Evolutionary conservation across 2,797 vertebrate species (phyloP).

Genomic region (Taeniopygia guttata): DNA sequence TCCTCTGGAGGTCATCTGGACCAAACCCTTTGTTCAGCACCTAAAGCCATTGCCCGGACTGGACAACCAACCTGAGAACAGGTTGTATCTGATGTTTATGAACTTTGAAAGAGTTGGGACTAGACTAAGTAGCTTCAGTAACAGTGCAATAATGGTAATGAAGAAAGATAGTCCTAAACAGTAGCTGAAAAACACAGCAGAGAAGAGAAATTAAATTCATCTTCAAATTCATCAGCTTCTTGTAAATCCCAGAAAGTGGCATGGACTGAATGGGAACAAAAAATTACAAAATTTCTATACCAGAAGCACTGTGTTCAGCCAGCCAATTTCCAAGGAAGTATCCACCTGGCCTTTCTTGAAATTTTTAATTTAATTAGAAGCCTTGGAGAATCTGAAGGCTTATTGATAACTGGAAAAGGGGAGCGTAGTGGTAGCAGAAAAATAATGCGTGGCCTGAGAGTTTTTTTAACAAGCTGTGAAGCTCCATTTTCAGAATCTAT

Average conservation of each 20-base stretch:
- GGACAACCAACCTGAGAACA: not conserved
- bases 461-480: not conserved
- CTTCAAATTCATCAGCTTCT: not conserved
- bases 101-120: not conserved
- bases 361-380: not conserved
- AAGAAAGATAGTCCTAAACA: not conserved
- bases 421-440: not conserved
- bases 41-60: not conserved
- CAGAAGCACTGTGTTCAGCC: not conserved
- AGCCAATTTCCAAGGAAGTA: not conserved
- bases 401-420: not conserved
- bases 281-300: not conserved
- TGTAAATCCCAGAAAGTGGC: not conserved
- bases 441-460: not conserved
- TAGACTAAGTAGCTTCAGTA: not conserved
- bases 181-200: not conserved
- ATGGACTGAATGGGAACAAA: not conserved
- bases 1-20: not conserved
- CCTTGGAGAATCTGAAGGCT: not conserved
- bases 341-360: not conserved
- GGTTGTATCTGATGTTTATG: not conserved
- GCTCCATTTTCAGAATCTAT: not conserved
- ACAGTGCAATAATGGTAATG: not conserved
- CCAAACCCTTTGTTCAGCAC: not conserved
- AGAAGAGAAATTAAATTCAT: not conserved